Conservation (phyloP, 2,797 vertebrate species). For the Coranthus polyacanthus region DNA sequence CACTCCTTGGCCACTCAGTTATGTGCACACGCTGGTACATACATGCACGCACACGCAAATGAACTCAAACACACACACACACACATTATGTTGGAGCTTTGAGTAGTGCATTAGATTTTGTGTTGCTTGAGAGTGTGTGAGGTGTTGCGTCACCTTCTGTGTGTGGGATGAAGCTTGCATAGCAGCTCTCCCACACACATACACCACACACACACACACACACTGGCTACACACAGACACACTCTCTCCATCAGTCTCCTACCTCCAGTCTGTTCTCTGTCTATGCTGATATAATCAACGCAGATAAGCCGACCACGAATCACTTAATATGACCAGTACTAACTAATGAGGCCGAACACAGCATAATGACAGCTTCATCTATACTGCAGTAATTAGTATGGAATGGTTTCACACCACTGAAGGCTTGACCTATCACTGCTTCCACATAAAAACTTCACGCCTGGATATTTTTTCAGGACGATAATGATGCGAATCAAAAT, state of each 20-base stretch:
- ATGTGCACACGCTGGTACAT: too few relatives aligned
- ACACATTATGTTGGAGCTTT: constrained; percentile 14
- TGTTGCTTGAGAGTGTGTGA: constrained; percentile 58
- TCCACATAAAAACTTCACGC: constrained; percentile 1
- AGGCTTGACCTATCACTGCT: constrained; percentile 1
- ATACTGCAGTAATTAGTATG: constrained; percentile 20
- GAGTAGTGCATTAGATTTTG: constrained; percentile 49
- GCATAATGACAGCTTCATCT: constrained; percentile 24
- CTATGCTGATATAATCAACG: constrained; percentile 60
- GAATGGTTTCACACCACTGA: constrained; percentile 18
- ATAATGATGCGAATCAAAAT: not conserved
- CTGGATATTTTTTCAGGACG: not conserved
- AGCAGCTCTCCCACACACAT: constrained; percentile 58
- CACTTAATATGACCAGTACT: constrained; percentile 46
- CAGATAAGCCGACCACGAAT: constrained; percentile 56
- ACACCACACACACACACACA: constrained; percentile 28
- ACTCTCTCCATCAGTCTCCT: constrained; percentile 44
- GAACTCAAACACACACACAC: not conserved
- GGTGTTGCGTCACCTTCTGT: constrained; percentile 77
- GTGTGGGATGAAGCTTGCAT: constrained; percentile 77
- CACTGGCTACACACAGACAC: constrained; percentile 31
- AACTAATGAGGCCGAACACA: constrained; percentile 51
- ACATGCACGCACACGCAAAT: too few relatives aligned
- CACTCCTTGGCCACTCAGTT: not conserved
- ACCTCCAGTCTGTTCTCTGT: constrained; percentile 58